phyloP scores from a whole-genome alignment of 1,140 invertebrate species.

The Acromyrmex echinatior region DNA sequence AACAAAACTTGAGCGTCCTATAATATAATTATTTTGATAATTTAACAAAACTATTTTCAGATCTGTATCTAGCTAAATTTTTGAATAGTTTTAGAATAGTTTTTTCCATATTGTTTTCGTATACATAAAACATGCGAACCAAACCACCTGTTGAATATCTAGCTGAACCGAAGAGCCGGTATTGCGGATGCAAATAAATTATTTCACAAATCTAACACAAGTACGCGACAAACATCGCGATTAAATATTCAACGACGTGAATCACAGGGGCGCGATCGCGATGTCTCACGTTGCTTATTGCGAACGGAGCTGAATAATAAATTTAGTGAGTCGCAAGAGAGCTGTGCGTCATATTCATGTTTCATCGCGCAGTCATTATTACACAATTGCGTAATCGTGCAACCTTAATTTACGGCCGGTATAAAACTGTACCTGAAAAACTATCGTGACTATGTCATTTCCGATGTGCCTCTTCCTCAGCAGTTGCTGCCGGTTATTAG shows the following conservation, averaged over 20 bases:
- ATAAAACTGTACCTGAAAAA: conserved; percentile 91
- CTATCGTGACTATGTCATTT: conserved; percentile 98
- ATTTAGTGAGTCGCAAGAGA: not conserved
- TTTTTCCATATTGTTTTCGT: no score
- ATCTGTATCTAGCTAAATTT: no score
- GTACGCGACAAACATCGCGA: not conserved
- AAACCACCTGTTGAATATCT: not conserved
- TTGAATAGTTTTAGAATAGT: no score
- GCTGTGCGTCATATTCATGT: conserved; percentile 6
- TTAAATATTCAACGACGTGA: conserved; percentile 9
- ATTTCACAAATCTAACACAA: not conserved
- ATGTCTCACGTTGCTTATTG: not conserved
- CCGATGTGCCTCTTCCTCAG: conserved; percentile 97
- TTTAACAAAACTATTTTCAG: no score
- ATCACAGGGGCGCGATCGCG: conserved; percentile 8
- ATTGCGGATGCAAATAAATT: not conserved
- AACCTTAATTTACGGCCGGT: not conserved
- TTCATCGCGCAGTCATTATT: not conserved
- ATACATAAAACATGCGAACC: not conserved
- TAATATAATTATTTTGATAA: no score
- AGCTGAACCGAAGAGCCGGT: not conserved
- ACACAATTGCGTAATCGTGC: conserved; percentile 41
- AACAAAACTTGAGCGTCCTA: no score
- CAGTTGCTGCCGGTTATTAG: conserved; percentile 96
- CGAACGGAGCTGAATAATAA: conserved; percentile 23